These are phyloP conservation scores for Drepanosiphum platanoidis DNA, from an alignment of 2,888 invertebrate species.

Conservation along the genomic window DNA sequence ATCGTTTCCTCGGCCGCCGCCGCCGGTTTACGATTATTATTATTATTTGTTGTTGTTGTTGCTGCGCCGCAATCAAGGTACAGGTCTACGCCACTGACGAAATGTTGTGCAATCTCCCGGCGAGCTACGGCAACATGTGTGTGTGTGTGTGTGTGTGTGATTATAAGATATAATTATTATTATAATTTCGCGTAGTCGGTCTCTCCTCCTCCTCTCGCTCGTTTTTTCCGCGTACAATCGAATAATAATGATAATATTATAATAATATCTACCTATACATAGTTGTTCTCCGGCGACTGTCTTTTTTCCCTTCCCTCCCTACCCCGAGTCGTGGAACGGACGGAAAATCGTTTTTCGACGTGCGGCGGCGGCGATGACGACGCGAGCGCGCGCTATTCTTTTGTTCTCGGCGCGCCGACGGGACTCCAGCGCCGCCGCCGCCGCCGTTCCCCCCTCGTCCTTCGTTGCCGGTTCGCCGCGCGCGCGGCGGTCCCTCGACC, in stretches of 20 bases:
- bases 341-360: no score
- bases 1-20: neutral
- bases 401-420: neutral
- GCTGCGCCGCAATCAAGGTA: neutral
- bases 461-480: neutral
- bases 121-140: neutral
- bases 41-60: neutral
- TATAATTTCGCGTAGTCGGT: neutral
- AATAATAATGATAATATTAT: no score
- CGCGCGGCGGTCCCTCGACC: constrained; percentile 1
- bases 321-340: neutral
- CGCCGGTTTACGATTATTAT: neutral
- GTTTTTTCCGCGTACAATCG: no score
- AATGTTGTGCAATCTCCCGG: constrained; percentile 12
- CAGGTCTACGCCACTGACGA: constrained; percentile 13
- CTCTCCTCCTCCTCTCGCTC: neutral
- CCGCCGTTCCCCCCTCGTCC: neutral
- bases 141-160: neutral
- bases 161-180: neutral
- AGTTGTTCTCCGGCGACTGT: neutral
- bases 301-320: neutral
- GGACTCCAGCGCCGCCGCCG: neutral
- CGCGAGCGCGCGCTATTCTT: neutral
- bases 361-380: neutral
- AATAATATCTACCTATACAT: neutral